Evolutionary conservation across 2,113 vertebrate genomes (phyloP), one percentile per base, ranked within the genome.

Genomic region (Hemiscyllium ocellatum): DNA sequence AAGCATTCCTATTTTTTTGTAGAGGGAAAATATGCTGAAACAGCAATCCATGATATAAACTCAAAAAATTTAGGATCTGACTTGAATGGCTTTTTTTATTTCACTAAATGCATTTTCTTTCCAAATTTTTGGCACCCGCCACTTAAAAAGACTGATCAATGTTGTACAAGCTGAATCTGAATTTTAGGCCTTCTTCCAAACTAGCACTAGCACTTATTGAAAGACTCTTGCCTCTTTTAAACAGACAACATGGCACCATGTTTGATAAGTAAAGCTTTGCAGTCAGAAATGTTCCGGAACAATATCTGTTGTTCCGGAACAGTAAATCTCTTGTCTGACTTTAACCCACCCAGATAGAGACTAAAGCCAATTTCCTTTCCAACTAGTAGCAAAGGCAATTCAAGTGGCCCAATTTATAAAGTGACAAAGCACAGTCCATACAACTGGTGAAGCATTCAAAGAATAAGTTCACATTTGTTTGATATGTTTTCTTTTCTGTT

Each of bases 231-330:
- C 94, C 13, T 95, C 72, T 95, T 52, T 95, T 72, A 70, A 95
- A 95, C 94, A 95, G 94, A 95, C 94, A 95, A 95, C 94, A 95
- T 95, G 94, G 94, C 94, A 72, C 68, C 94, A 95, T 47, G 20
- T 52, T 94, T 95, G 93, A 95, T 95, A 72, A 95, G 29, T 95
- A 50, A 95, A 22, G 93, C 66, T 94, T 47, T 69, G 68, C 68
- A 95, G 68, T 72, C 37, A 69, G 69, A 70, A 70, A 95, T 50
- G 24, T 50, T 95, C 94, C 68, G 52, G 69, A 72, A 95, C 69
- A 42, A 72, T 95, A 76, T 76, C 42, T 47, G 0, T 47, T 47
- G 42, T 47, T 47, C 42, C 42, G 42, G 42, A 47, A 95, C 69
- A 95, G 94, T 95, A 76, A 95, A 95, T 95, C 68, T 72, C 26